Base-by-base conservation (phyloP, 2,797 vertebrate genomes). In the Macrochelys suwanniensis region DNA sequence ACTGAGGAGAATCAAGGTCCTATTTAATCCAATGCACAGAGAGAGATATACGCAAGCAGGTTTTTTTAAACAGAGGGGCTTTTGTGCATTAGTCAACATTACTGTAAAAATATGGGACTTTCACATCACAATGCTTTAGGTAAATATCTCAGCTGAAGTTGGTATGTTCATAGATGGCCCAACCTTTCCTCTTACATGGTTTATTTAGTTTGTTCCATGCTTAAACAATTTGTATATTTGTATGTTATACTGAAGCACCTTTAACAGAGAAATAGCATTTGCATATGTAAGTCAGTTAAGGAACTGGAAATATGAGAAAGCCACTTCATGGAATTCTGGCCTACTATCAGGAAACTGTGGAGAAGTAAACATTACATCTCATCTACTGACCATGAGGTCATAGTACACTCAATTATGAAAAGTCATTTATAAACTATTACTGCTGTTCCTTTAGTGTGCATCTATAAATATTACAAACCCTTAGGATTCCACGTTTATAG, bases 321-420 rank as follows among this genome's bases (percentile, higher is more conserved):
- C 11, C 88, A 42, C 82, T 97, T 94, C 84, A 94, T 80, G 25
- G 87, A 89, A 85, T 88, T 88, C 88, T 94, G 82, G 85, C 53
- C 85, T 91, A n/a, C 26, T 89, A 96, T 93, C 95, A 97, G 85
- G 94, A 92, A 97, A 94, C 84, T 89, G 84, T 86, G 85, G 84
- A 96, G 89, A 97, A 90, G 82, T 71, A 96, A 97, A 96, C 74
- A 93, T 53, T 83, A 65, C 65, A 90, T 95, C 89, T 94, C 82
- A 91, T 94, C 85, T 94, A 93, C 76, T 95, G 76, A 92, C 85
- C 80, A n/a, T 89, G 94, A 97, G 45, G 77, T 96, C 92, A 95
- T 89, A 86, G 57, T 92, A 88, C 45, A 77, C 25, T 93, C 28
- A 51, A 71, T 96, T 92, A 89, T 89, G 82, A 97, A 96, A 97